Evolutionary conservation across 2,888 invertebrate species (phyloP), one percentile per base, ranked within the genome.

Genomic region (Acanthococcus lagerstroemiae): DNA sequence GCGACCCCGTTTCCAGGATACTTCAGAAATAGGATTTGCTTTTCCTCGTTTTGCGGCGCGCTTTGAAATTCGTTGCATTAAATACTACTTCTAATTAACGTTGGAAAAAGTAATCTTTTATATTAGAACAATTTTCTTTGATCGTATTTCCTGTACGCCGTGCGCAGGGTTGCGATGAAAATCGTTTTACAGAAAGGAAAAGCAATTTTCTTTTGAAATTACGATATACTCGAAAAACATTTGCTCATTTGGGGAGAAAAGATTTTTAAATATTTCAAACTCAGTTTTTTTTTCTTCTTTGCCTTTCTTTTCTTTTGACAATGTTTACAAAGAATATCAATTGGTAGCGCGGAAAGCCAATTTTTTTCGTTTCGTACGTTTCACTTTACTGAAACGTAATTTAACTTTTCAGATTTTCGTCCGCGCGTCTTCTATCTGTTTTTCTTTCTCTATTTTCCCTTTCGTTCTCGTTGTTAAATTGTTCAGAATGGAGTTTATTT

Each of bases 241-340:
- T 60, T 60, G 50, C 60, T 60, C 60, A 48, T 60, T 60, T 60
- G 48, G 27, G 24, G 60, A 26, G 46, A 60, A 46, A 19, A 60
- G 60, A 60, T 58, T 60, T 60, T 48, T 48, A 60, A 60, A 60
- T 60, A 60, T 50, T 50, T 60, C 60, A 60, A 60, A 60, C n/a
- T n/a, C n/a, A n/a, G n/a, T n/a, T n/a, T n/a, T n/a, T n/a, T n/a
- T n/a, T n/a, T n/a, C n/a, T n/a, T n/a, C n/a, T n/a, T n/a, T n/a
- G 45, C 19, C 48, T 48, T 46, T 60, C 17, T 45, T 45, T 45
- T 45, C 46, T n/a, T n/a, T n/a, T n/a, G 46, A 6, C 46, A 45
- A 45, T 45, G 46, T 45, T 45, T 45, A 45, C 46, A 45, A 45
- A 45, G 46, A 45, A 45, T 45, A 45, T 19, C 46, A 45, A 45